Evolutionary conservation across 2,888 invertebrate species (phyloP).

Genomic region (Leuctra nigra): DNA sequence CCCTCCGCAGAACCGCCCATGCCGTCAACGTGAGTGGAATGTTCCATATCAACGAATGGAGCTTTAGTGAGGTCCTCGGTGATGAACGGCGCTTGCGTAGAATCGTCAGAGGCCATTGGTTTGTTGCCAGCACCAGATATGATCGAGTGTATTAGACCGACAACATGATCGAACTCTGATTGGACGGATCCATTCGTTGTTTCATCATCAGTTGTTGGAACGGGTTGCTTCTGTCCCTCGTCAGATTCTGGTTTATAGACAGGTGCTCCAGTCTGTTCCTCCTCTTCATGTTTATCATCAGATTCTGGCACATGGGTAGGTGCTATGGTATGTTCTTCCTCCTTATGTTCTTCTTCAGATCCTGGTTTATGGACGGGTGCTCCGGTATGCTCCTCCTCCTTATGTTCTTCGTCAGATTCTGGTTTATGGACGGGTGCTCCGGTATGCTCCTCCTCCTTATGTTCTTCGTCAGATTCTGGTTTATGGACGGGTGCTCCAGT

Average conservation of each 20-base stretch:
- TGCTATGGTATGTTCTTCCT: not conserved
- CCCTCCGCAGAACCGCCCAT: not conserved
- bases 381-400: not conserved
- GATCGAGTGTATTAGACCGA: conserved; percentile 1
- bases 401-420: not conserved
- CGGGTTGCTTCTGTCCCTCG: conserved; percentile 10
- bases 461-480: not conserved
- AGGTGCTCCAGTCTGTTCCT: not conserved
- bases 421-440: not conserved
- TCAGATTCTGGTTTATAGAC: conserved; percentile 24
- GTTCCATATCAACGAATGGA: too few species aligned
- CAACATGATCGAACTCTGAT: not conserved
- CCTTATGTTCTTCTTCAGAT: not conserved
- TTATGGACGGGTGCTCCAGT: not conserved
- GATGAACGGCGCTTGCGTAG: not conserved
- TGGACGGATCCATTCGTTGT: not conserved
- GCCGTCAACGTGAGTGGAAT: too few species aligned
- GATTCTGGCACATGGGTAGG: not conserved
- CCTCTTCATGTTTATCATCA: too few species aligned
- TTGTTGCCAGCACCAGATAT: conserved; percentile 2
- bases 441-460: not conserved
- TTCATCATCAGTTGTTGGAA: not conserved
- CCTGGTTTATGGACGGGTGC: not conserved
- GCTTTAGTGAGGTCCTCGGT: not conserved
- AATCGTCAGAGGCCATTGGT: not conserved